These are phyloP conservation scores for Echeneis naucrates DNA, from an alignment of 2,797 vertebrate species.

Conservation along the genomic window DNA sequence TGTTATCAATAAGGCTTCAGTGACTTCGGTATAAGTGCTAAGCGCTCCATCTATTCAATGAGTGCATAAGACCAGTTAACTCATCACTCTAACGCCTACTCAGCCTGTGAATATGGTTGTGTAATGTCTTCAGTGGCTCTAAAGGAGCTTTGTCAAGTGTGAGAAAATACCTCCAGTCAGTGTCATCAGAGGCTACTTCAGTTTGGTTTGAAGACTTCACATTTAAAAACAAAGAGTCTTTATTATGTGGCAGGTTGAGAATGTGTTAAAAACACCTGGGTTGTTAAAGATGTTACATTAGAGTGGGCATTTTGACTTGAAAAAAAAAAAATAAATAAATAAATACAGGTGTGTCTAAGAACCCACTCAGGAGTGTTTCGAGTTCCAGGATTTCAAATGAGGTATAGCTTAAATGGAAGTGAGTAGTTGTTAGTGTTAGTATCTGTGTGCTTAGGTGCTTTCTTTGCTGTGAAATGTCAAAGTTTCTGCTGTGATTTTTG, in stretches of 20 bases:
- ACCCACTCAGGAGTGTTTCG: neutral
- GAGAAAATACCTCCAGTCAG: neutral
- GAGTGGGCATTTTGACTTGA: no score
- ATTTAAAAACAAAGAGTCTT: conserved; percentile 4
- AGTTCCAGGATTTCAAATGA: no score
- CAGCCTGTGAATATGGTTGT: conserved; percentile 7
- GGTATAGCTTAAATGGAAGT: no score
- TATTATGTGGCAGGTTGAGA: neutral
- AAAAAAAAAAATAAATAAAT: no score
- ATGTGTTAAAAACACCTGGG: neutral
- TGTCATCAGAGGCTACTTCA: conserved; percentile 21
- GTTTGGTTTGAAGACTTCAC: neutral
- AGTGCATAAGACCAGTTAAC: neutral
- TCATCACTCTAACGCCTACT: neutral
- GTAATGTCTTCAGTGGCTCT: neutral
- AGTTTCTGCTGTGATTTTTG: neutral
- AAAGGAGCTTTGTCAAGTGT: neutral
- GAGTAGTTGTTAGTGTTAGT: no score
- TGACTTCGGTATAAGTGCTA: no score
- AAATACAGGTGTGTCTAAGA: neutral
- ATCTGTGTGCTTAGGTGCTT: no score
- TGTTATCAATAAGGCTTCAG: no score
- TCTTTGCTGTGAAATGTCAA: no score
- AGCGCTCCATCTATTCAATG: no score
- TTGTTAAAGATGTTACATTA: neutral